A percentile compares a stretch with the other conserved stretches of the same genome.
These are phyloP conservation scores for Oscheius sp. DNA, from an alignment of 2,888 invertebrate genomes.

Conservation along the genomic window DNA sequence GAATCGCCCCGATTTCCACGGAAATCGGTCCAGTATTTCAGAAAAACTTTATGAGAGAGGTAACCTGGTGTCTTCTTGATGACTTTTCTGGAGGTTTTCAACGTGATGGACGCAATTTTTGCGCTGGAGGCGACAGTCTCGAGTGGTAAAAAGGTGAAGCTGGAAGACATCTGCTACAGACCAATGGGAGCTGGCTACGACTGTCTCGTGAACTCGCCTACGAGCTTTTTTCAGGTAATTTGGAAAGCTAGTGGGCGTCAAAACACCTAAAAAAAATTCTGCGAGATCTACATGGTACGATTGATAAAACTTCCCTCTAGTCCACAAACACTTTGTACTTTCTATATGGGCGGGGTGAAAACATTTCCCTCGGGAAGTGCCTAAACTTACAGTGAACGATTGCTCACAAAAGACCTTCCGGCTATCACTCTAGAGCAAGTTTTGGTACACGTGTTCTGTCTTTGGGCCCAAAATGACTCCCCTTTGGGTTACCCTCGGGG, in stretches of 20 bases:
- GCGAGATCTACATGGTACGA: too few relatives aligned
- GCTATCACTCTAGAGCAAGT: too few relatives aligned
- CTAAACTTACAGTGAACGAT: too few relatives aligned
- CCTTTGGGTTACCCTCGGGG: too few relatives aligned
- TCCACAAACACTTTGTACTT: too few relatives aligned
- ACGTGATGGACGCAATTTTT: slow-evolving; percentile 42
- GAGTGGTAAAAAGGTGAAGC: slow-evolving; percentile 38
- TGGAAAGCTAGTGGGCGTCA: background rate
- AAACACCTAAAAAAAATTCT: too few relatives aligned
- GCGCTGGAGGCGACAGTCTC: slow-evolving; percentile 39
- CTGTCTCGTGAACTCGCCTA: slow-evolving; percentile 89
- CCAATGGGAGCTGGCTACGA: slow-evolving; percentile 82
- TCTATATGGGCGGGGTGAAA: too few relatives aligned
- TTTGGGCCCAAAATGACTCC: too few relatives aligned
- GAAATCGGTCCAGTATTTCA: slow-evolving; percentile 87
- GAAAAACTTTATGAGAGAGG: slow-evolving; percentile 82
- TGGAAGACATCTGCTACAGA: slow-evolving; percentile 87
- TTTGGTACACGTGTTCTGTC: too few relatives aligned
- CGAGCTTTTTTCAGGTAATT: slow-evolving; percentile 87
- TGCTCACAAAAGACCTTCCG: too few relatives aligned
- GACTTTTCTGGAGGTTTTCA: slow-evolving; percentile 36
- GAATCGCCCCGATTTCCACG: slow-evolving; percentile 16
- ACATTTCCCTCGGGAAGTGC: too few relatives aligned
- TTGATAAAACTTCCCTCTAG: too few relatives aligned
- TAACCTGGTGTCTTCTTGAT: slow-evolving; percentile 73